A percentile compares a stretch with the other conserved stretches of the same genome.
Conservation (phyloP, 2,797 vertebrate species). For the Dryobates pubescens region DNA sequence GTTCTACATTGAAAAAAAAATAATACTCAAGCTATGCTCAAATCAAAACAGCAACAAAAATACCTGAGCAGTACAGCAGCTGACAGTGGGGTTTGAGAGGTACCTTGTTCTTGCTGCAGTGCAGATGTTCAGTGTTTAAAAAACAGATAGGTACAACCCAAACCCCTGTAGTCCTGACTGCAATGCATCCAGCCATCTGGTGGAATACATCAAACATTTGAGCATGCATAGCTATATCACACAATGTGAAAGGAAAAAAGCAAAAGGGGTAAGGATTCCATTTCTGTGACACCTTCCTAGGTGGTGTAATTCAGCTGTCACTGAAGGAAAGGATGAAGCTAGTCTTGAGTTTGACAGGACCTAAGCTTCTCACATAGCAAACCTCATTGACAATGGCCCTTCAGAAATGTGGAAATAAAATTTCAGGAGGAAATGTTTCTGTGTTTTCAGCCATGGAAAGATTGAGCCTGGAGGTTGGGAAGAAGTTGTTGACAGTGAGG, state of each 20-base stretch:
- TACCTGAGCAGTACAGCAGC: background rate
- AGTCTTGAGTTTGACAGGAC: background rate
- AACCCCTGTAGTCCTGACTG: background rate
- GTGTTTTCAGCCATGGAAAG: background rate
- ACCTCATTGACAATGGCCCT: background rate
- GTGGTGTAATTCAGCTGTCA: background rate
- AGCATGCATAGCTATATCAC: background rate
- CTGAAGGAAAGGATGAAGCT: background rate
- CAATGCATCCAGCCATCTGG: background rate
- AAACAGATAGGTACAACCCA: background rate
- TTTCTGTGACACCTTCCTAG: background rate
- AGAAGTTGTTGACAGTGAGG: no score
- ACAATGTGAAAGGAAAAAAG: background rate
- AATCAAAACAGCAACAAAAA: background rate
- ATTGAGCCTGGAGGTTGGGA: background rate
- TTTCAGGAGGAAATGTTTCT: background rate
- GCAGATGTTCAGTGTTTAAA: background rate
- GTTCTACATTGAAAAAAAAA: background rate
- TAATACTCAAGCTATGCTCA: background rate
- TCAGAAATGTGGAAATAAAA: conserved; percentile 5
- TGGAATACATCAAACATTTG: conserved; percentile 10
- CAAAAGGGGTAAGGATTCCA: background rate
- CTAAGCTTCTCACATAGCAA: background rate
- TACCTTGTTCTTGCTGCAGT: background rate
- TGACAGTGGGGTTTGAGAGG: background rate